Conservation (phyloP, 2,888 invertebrate species). For the Anthrax anthrax region DNA sequence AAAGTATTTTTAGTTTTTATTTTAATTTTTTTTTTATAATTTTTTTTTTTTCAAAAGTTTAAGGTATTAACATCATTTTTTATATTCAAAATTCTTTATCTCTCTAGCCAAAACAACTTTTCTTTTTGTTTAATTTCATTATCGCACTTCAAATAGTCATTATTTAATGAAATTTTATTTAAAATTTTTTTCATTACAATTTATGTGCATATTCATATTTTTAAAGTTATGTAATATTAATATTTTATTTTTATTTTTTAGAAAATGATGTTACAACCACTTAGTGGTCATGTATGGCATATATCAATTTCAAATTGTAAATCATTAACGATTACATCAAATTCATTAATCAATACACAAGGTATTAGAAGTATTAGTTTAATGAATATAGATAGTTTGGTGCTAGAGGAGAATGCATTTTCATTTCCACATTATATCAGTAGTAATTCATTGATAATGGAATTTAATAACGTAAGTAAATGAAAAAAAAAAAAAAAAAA, state of each 20-base stretch:
- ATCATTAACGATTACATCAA: conserved; percentile 41
- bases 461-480: conserved; percentile 25
- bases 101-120: too few species aligned
- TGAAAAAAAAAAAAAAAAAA: neutral
- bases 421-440: conserved; percentile 41
- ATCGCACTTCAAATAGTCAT: too few species aligned
- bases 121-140: too few species aligned
- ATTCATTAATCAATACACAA: conserved; percentile 44
- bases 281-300: conserved; percentile 32
- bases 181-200: too few species aligned
- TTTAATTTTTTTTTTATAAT: too few species aligned
- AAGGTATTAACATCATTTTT: too few species aligned
- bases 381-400: conserved; percentile 45
- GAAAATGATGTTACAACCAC: conserved; percentile 43
- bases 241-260: conserved; percentile 22
- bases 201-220: too few species aligned
- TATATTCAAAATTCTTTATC: too few species aligned
- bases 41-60: too few species aligned
- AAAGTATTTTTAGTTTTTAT: too few species aligned
- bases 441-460: conserved; percentile 27
- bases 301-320: conserved; percentile 55
- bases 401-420: conserved; percentile 46
- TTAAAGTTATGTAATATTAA: too few species aligned
- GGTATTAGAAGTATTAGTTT: conserved; percentile 50
- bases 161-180: too few species aligned